These are phyloP conservation scores for Haemorhous mexicanus DNA, from an alignment of 2,113 vertebrate species.

Conservation along the genomic window DNA sequence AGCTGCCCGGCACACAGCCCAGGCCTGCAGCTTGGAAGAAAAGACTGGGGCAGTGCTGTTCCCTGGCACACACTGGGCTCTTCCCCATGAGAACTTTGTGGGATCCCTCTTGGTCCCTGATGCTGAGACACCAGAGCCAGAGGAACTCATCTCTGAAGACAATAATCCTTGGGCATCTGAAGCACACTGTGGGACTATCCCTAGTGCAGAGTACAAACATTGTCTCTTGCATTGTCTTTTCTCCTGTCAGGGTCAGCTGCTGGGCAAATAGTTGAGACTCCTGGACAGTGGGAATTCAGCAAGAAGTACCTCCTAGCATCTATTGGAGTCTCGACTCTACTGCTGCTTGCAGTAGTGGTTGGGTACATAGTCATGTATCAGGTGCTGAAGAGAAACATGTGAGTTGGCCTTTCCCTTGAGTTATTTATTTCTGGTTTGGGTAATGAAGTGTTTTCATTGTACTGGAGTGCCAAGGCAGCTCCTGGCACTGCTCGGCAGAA, in stretches of 20 bases:
- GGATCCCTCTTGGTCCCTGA: neutral
- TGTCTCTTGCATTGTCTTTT: neutral
- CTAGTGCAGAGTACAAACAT: rapidly evolving
- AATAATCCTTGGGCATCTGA: neutral
- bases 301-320: neutral
- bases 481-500: neutral
- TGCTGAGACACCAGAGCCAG: neutral
- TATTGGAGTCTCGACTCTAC: rapidly evolving
- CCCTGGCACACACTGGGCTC: neutral
- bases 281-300: rapidly evolving
- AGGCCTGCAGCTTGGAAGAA: too few species aligned
- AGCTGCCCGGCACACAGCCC: neutral
- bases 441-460: rapidly evolving
- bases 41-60: neutral
- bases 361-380: neutral
- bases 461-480: neutral
- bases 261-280: rapidly evolving
- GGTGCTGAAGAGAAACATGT: neutral
- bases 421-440: neutral
- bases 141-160: rapidly evolving
- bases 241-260: neutral
- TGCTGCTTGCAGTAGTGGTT: rapidly evolving
- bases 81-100: neutral
- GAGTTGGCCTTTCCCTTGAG: neutral
- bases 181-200: rapidly evolving